Percentiles rank a stretch among this genome's conserved stretches.
Conservation (phyloP, 2,888 invertebrate genomes). For the Iselma pallidipennis region DNA sequence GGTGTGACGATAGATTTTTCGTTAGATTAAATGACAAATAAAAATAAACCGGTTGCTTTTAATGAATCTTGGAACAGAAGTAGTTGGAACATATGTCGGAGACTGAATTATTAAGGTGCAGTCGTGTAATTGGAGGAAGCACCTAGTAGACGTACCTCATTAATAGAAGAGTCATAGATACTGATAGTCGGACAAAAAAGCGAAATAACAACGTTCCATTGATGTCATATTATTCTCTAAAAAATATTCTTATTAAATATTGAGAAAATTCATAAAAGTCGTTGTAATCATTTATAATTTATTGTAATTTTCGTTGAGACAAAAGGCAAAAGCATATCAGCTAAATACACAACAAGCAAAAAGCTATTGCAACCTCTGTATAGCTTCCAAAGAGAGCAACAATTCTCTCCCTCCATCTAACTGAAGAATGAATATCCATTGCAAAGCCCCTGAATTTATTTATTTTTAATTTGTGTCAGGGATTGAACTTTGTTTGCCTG, state of each 20-base stretch:
- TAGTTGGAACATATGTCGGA: background rate
- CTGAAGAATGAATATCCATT: no score
- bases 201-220: no score
- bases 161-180: background rate
- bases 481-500: background rate
- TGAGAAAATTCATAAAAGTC: no score
- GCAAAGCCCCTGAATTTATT: background rate
- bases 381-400: background rate
- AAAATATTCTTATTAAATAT: no score
- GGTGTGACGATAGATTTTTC: no score
- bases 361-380: background rate
- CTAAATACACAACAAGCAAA: background rate
- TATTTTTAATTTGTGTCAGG: background rate
- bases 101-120: background rate
- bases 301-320: background rate
- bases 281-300: no score
- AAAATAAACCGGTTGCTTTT: no score
- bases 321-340: background rate
- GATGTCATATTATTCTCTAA: no score
- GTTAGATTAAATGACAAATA: no score
- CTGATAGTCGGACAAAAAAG: background rate
- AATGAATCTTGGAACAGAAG: background rate
- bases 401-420: no score
- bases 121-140: background rate
- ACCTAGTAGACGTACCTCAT: background rate